Percentiles rank a stretch among this genome's conserved stretches.
Evolutionary conservation across 2,888 invertebrate genomes (phyloP).

Genomic region (Zeuzera pyrina): DNA sequence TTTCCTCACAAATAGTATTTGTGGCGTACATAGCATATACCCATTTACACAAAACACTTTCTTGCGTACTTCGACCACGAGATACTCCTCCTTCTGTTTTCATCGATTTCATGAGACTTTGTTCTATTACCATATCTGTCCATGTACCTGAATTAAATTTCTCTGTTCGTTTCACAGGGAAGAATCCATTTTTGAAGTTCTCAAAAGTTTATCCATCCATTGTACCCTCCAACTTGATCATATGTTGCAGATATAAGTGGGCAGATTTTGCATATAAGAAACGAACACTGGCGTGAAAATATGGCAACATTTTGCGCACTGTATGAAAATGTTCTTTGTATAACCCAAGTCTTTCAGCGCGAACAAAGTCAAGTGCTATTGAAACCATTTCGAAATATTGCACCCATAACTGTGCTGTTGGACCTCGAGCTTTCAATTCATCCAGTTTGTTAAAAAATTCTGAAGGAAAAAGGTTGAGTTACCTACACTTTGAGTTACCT

Average conservation of each 20-base stretch:
- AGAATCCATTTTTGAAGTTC: constrained; percentile 17
- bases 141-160: constrained; percentile 22
- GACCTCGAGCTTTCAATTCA: constrained; percentile 7
- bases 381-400: constrained; percentile 24
- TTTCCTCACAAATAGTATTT: constrained; percentile 22
- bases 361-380: constrained; percentile 19
- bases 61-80: constrained; percentile 12
- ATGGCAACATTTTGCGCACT: constrained; percentile 5
- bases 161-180: constrained; percentile 19
- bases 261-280: constrained; percentile 22
- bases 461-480: no score
- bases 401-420: constrained; percentile 20
- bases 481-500: neutral
- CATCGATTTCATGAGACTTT: constrained; percentile 21
- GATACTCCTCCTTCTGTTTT: constrained; percentile 18
- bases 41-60: constrained; percentile 24
- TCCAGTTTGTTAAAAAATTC: neutral
- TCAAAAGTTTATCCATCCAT: constrained; percentile 16
- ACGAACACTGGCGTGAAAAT: constrained; percentile 8
- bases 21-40: constrained; percentile 22
- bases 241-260: constrained; percentile 17
- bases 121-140: constrained; percentile 21
- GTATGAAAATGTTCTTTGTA: constrained; percentile 1
- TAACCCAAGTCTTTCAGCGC: constrained; percentile 21
- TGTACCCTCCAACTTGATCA: constrained; percentile 13